These are phyloP conservation scores for Alsophila aescularia DNA, from an alignment of 2,888 invertebrate genomes.

Conservation along the genomic window DNA sequence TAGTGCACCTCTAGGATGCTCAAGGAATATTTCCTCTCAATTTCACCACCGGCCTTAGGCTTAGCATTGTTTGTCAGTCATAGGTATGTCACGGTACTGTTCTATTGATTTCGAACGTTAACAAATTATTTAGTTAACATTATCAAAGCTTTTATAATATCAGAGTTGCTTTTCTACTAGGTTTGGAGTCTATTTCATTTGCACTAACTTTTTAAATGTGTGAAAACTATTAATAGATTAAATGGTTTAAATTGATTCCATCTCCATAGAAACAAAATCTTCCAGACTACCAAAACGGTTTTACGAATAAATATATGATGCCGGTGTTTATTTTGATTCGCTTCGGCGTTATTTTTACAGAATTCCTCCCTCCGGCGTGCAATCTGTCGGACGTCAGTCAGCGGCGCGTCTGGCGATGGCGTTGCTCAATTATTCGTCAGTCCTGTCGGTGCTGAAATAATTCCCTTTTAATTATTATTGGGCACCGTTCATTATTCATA, in stretches of 20 bases:
- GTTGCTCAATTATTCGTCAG: slow-evolving; percentile 17
- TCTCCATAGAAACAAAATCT: slow-evolving; percentile 4
- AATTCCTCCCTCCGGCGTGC: slow-evolving; percentile 33
- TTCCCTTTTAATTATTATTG: not conserved
- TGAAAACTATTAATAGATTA: not conserved
- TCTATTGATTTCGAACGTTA: too few relatives aligned
- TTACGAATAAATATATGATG: slow-evolving; percentile 8
- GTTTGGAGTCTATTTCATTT: not conserved
- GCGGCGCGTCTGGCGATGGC: slow-evolving; percentile 31
- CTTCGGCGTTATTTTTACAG: slow-evolving; percentile 35
- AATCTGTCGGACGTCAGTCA: slow-evolving; percentile 39
- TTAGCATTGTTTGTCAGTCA: too few relatives aligned
- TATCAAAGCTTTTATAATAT: too few relatives aligned
- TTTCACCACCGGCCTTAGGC: too few relatives aligned
- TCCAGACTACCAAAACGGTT: slow-evolving; percentile 8
- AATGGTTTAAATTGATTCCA: not conserved
- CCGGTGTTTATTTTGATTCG: slow-evolving; percentile 17
- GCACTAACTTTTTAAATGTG: not conserved
- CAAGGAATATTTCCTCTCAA: too few relatives aligned
- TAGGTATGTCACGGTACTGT: too few relatives aligned
- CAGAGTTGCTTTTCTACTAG: too few relatives aligned
- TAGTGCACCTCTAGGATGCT: too few relatives aligned
- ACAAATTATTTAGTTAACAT: too few relatives aligned
- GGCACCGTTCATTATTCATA: not conserved
- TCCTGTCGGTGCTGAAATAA: not conserved